A percentile compares a stretch with the other conserved stretches of the same genome.
phyloP scores from a whole-genome alignment of 1,140 invertebrate species.

The Galendromus occidentalis region DNA sequence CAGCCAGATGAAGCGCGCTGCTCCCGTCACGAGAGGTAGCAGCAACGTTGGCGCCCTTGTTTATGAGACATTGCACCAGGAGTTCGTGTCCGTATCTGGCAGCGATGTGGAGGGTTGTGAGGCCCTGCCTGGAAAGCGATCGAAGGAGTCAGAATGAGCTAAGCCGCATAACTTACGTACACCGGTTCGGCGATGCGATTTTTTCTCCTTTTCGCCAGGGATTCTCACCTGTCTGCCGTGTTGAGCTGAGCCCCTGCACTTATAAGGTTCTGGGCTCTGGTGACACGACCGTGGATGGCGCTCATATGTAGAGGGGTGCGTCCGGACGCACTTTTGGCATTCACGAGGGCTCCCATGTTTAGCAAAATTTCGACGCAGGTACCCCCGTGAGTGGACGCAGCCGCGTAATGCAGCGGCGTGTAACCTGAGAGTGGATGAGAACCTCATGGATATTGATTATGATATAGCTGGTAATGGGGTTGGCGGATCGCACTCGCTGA shows the following conservation, averaged over 20 bases:
- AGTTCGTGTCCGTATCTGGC: slow-evolving; percentile 2
- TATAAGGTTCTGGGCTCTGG: slow-evolving; percentile 39
- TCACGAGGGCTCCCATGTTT: slow-evolving; percentile 34
- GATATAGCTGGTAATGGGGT: not conserved
- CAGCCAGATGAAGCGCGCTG: not conserved
- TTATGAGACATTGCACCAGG: not conserved
- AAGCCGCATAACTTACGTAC: too few species aligned
- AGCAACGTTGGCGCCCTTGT: not conserved
- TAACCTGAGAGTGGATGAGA: not conserved
- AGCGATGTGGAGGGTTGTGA: not conserved
- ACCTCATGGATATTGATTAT: not conserved
- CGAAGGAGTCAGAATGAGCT: too few species aligned
- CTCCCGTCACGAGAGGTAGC: not conserved
- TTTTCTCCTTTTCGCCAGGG: not conserved
- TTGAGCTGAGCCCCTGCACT: slow-evolving; percentile 21
- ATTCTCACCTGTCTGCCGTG: slow-evolving; percentile 4
- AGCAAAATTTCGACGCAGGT: slow-evolving; percentile 38
- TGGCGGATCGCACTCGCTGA: not conserved
- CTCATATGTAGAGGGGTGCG: slow-evolving; percentile 45
- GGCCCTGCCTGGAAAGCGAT: not conserved
- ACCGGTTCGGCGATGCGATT: too few species aligned
- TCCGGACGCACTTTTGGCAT: slow-evolving; percentile 37
- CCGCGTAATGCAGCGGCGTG: slow-evolving; percentile 42
- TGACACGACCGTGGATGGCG: slow-evolving; percentile 42
- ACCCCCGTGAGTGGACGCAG: slow-evolving; percentile 39